Evolutionary conservation across 2,888 invertebrate species (phyloP).

Genomic region (Sphecodes monilicornis): DNA sequence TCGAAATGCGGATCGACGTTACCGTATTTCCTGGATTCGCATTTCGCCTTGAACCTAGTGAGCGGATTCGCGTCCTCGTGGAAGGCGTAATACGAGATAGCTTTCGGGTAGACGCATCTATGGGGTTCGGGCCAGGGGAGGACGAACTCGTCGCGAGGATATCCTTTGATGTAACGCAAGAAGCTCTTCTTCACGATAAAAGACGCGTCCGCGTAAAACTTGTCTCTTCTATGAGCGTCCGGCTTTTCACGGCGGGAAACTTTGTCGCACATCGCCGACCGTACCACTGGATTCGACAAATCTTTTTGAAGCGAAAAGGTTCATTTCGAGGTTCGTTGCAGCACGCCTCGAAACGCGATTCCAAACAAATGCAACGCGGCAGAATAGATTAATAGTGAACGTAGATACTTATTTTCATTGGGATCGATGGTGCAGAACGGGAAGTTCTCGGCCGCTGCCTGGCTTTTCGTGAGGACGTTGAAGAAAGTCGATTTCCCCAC

Average conservation of each 20-base stretch:
- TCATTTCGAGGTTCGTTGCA: slow-evolving; percentile 36
- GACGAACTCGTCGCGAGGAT: slow-evolving; percentile 44
- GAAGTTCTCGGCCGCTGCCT: slow-evolving; percentile 99
- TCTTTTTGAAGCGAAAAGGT: neutral
- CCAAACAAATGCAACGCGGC: slow-evolving; percentile 31
- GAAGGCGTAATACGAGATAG: slow-evolving; percentile 84
- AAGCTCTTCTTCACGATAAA: slow-evolving; percentile 76
- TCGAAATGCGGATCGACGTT: slow-evolving; percentile 60
- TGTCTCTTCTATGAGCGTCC: neutral
- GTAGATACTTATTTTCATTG: slow-evolving; percentile 98
- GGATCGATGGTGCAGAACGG: slow-evolving; percentile 99
- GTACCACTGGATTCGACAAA: neutral
- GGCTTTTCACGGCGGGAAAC: neutral
- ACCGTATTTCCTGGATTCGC: slow-evolving; percentile 28
- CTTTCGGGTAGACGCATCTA: slow-evolving; percentile 79
- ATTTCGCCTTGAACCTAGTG: slow-evolving; percentile 75
- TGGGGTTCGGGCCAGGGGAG: slow-evolving; percentile 46
- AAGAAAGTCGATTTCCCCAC: slow-evolving; percentile 99
- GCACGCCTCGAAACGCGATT: neutral
- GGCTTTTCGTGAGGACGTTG: slow-evolving; percentile 99
- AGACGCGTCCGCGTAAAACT: slow-evolving; percentile 61
- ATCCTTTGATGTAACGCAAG: slow-evolving; percentile 72
- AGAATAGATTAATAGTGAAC: slow-evolving; percentile 1
- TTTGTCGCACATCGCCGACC: slow-evolving; percentile 55
- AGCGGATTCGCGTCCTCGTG: slow-evolving; percentile 84